A percentile compares a stretch with the other conserved stretches of the same genome.
Conservation (phyloP, 1,140 invertebrate genomes). For the Drosophila parvula region DNA sequence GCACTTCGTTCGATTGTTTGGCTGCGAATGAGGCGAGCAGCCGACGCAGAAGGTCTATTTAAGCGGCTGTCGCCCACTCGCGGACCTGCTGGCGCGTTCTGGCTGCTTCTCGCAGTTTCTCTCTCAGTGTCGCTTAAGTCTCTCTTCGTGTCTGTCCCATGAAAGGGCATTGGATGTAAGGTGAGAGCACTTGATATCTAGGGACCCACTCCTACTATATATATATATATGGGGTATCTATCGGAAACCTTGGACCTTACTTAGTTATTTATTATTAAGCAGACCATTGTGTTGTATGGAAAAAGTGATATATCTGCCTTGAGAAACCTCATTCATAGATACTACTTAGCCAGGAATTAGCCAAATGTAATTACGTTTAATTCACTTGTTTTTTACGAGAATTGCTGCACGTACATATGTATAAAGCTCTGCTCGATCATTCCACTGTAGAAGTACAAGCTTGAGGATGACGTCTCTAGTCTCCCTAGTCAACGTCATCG, state of each 20-base stretch:
- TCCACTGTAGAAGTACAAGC: not conserved
- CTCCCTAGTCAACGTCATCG: slow-evolving; percentile 49
- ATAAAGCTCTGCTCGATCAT: not conserved
- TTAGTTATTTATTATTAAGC: no score
- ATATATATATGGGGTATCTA: not conserved
- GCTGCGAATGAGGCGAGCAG: slow-evolving; percentile 51
- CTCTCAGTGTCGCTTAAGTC: slow-evolving; percentile 6
- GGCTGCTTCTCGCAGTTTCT: slow-evolving; percentile 40
- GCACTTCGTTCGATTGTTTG: slow-evolving; percentile 41
- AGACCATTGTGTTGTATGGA: no score
- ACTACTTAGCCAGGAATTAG: not conserved
- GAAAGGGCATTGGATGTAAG: slow-evolving; percentile 3
- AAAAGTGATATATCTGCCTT: not conserved
- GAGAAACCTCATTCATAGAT: not conserved
- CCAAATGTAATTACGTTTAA: no score
- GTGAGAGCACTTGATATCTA: not conserved
- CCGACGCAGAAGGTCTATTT: slow-evolving; percentile 49
- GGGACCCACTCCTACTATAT: not conserved
- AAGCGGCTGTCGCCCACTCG: slow-evolving; percentile 42
- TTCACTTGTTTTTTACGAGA: no score
- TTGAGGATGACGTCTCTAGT: slow-evolving; percentile 21
- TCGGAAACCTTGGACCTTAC: no score
- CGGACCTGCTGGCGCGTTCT: slow-evolving; percentile 28
- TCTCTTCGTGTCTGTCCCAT: slow-evolving; percentile 1
- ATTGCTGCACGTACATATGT: no score